Percentiles rank a stretch among this genome's conserved stretches.
These are phyloP conservation scores for Acanthiza pusilla DNA, from an alignment of 2,797 vertebrate genomes.

Conservation along the genomic window DNA sequence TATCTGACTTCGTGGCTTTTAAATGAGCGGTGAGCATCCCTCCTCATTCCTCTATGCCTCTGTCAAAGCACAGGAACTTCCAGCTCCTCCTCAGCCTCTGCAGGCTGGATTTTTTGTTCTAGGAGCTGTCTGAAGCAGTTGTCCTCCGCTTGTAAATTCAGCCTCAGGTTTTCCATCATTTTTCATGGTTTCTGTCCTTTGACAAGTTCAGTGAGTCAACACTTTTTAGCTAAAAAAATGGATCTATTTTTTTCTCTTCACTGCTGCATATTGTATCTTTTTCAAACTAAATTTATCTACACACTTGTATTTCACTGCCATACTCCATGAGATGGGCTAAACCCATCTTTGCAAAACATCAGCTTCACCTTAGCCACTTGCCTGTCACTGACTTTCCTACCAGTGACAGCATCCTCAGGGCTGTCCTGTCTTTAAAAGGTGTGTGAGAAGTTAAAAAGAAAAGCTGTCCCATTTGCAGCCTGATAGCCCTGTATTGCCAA, in stretches of 20 bases:
- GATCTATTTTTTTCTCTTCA: accelerated
- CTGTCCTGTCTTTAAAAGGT: neutral
- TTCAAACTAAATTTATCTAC: neutral
- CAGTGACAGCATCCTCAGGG: neutral
- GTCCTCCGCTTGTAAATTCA: neutral
- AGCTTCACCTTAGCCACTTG: neutral
- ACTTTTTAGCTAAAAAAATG: neutral
- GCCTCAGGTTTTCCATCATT: neutral
- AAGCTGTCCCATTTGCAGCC: neutral
- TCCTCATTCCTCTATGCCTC: neutral
- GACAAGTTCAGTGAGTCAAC: neutral
- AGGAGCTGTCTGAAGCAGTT: neutral
- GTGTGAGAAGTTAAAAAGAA: neutral
- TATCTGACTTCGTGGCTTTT: neutral
- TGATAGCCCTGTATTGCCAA: neutral
- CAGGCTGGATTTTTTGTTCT: neutral
- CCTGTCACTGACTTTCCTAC: neutral
- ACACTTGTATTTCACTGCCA: neutral
- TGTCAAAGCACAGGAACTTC: neutral
- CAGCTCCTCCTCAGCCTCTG: neutral
- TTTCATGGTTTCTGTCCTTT: neutral
- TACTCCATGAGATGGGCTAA: neutral
- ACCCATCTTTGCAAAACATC: neutral
- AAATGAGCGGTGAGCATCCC: neutral
- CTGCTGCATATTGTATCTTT: neutral